Percentiles rank a stretch among this genome's conserved stretches.
These are phyloP conservation scores for Bombus balteatus DNA, from an alignment of 1,140 invertebrate species.

Conservation along the genomic window DNA sequence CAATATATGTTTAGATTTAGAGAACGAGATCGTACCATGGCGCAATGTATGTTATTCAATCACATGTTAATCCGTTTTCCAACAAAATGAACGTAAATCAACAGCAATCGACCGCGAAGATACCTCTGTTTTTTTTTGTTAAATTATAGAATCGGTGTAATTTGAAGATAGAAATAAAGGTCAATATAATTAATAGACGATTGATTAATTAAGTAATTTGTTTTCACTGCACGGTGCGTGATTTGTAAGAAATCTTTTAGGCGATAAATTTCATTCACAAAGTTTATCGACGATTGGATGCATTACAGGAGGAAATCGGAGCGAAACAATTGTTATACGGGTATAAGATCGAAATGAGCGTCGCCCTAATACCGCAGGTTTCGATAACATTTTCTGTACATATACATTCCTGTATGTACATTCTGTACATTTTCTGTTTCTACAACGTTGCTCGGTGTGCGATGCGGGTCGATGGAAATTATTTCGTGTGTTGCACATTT, in stretches of 20 bases:
- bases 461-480: slow-evolving; percentile 9
- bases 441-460: background rate
- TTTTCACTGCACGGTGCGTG: background rate
- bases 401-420: too few relatives aligned
- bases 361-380: background rate
- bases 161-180: background rate
- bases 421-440: background rate
- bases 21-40: background rate
- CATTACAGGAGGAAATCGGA: background rate
- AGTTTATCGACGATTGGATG: background rate
- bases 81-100: background rate
- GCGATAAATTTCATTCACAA: too few relatives aligned
- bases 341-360: background rate
- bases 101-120: background rate
- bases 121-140: background rate
- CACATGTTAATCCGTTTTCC: background rate
- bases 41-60: background rate
- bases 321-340: background rate
- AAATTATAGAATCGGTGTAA: background rate
- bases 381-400: slow-evolving; percentile 2
- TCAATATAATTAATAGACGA: background rate
- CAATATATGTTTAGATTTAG: background rate
- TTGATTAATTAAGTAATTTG: background rate
- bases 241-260: background rate
- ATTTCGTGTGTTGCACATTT: background rate